Conservation (phyloP, 2,888 invertebrate species). For the Hyposoter didymator region DNA sequence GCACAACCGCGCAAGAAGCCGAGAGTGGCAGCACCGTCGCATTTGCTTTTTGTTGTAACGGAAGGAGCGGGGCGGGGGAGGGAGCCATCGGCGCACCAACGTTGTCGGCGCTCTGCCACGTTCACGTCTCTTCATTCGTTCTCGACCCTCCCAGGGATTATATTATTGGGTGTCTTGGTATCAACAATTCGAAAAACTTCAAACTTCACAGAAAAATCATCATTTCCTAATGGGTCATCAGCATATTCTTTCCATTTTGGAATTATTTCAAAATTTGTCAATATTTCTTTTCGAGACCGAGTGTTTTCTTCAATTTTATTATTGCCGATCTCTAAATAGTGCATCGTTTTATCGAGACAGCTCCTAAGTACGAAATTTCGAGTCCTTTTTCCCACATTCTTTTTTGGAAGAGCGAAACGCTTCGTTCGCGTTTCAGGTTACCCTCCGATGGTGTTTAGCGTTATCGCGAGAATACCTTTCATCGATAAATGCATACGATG, state of each 20-base stretch:
- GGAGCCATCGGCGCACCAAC: slow-evolving; percentile 21
- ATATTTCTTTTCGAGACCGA: not conserved
- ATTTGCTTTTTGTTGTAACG: slow-evolving; percentile 23
- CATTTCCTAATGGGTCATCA: no score
- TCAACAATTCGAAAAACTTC: slow-evolving; percentile 9
- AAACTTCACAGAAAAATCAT: not conserved
- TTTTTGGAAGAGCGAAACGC: not conserved
- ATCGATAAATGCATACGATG: not conserved
- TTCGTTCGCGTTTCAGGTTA: not conserved
- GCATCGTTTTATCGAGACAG: not conserved
- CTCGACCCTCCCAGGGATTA: slow-evolving; percentile 20
- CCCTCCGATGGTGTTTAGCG: not conserved
- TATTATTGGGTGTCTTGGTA: slow-evolving; percentile 16
- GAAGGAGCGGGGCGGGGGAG: slow-evolving; percentile 4
- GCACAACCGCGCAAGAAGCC: slow-evolving; percentile 18
- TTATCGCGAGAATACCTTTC: not conserved
- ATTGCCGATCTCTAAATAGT: not conserved
- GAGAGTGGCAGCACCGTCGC: slow-evolving; percentile 46
- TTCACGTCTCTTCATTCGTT: slow-evolving; percentile 64
- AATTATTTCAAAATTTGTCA: not conserved
- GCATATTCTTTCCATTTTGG: not conserved
- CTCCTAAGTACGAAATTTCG: not conserved
- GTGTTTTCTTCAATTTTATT: not conserved
- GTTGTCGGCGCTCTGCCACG: slow-evolving; percentile 57
- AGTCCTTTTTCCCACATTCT: not conserved